Percentiles rank a stretch among this genome's conserved stretches.
Conservation (phyloP, 2,888 invertebrate species). For the Mechanitis mazaeus region DNA sequence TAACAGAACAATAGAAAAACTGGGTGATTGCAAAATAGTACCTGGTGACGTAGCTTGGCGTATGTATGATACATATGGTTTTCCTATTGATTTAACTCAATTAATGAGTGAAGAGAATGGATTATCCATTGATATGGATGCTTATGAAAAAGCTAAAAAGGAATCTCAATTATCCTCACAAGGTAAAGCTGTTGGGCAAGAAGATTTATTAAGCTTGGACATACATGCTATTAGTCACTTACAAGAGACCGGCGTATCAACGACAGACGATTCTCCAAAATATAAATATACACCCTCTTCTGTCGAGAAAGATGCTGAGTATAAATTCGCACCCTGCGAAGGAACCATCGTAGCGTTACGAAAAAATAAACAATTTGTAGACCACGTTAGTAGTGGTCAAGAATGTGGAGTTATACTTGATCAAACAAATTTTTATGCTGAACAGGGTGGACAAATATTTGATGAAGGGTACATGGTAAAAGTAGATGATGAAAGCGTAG, state of each 20-base stretch:
- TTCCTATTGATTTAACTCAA: slow-evolving; percentile 97
- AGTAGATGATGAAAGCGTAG: slow-evolving; percentile 87
- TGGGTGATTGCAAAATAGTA: slow-evolving; percentile 82
- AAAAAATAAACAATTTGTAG: slow-evolving; percentile 88
- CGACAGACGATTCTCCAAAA: slow-evolving; percentile 94
- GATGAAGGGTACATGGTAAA: slow-evolving; percentile 96
- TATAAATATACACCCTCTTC: slow-evolving; percentile 87
- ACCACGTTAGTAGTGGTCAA: slow-evolving; percentile 87
- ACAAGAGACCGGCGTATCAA: slow-evolving; percentile 83
- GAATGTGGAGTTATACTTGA: slow-evolving; percentile 95
- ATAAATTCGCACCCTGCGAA: slow-evolving; percentile 83
- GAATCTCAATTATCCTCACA: slow-evolving; percentile 93
- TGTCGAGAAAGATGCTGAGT: slow-evolving; percentile 81
- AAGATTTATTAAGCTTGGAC: slow-evolving; percentile 92
- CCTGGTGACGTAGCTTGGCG: slow-evolving; percentile 99
- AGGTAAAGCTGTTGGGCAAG: slow-evolving; percentile 86
- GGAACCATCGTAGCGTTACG: slow-evolving; percentile 90
- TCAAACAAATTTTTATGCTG: slow-evolving; percentile 97
- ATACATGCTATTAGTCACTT: slow-evolving; percentile 96
- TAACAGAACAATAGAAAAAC: slow-evolving; percentile 91
- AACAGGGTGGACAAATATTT: slow-evolving; percentile 98
- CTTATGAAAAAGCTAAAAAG: slow-evolving; percentile 95
- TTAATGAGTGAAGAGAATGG: slow-evolving; percentile 98
- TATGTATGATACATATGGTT: slow-evolving; percentile 99
- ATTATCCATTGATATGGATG: slow-evolving; percentile 88